Base-by-base conservation (phyloP, 2,797 vertebrate genomes). In the Leptodactylus fallax region DNA sequence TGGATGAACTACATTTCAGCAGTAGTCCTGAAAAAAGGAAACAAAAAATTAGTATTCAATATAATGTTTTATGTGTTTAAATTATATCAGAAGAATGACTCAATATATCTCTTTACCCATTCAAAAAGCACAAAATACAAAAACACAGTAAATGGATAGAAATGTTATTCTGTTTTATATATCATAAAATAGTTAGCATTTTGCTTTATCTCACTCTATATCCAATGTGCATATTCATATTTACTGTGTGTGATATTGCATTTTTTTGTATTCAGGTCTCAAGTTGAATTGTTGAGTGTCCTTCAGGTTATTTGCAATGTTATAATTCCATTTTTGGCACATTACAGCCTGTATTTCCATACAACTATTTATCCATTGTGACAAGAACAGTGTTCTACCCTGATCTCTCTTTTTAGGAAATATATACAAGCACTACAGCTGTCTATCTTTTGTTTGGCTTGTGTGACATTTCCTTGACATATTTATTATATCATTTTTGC, bases 401-500 rank as follows among this genome's bases (percentile, higher is more conserved):
- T 83, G 86, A 87, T 83, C 80, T 56, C 79, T 67, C 51, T 67
- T 83, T 87, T 65, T 84, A 84, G 72, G 72, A 69, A 60, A 79
- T 83, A 69, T 83, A 79, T 51, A 71, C 51, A 25, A 78, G 49
- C 55, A 69, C 60, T 67, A 67, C 25, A 74, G 51, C 74, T 65
- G 77, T 84, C 65, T 87, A 65, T 84, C 72, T 79, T 83, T 71
- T 60, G 51, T 60, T 83, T 67, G 87, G 60, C 49, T 69, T 87
- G 77, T 79, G 60, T 71, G 74, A 79, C 81, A 87, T 71, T 79
- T 79, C 47, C 2, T 25, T 87, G 81, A 69, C 87, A 78, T 87
- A 87, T 84, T 78, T 79, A 87, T 87, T 77, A 19, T 71, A 67
- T 87, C 55, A 55, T 87, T 77, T 60, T 78, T 87, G 72, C 71